These are phyloP conservation scores for Morpho achilles DNA, from an alignment of 2,888 invertebrate species.

Conservation along the genomic window DNA sequence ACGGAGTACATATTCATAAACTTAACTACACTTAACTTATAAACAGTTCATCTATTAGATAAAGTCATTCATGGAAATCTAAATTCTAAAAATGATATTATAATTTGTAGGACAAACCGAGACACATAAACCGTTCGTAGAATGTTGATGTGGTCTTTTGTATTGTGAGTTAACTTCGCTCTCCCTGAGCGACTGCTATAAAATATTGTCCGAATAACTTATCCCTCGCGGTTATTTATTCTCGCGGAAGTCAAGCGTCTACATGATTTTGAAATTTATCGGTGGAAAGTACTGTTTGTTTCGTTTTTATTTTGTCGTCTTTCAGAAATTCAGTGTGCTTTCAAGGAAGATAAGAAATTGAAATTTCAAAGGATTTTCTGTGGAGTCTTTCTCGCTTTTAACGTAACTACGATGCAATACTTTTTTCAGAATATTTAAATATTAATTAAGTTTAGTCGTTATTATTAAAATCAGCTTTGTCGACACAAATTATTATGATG, in stretches of 20 bases:
- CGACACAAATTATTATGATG: too few species aligned
- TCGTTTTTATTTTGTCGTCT: constrained; percentile 11
- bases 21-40: too few species aligned
- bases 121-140: constrained; percentile 34
- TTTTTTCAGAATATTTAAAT: too few species aligned
- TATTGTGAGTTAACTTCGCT: constrained; percentile 48
- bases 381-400: too few species aligned
- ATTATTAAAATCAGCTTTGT: too few species aligned
- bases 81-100: constrained; percentile 38
- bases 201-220: constrained; percentile 45
- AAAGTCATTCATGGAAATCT: too few species aligned
- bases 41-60: too few species aligned
- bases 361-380: neutral
- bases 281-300: constrained; percentile 17
- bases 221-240: constrained; percentile 36
- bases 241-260: constrained; percentile 22
- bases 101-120: constrained; percentile 44
- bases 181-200: constrained; percentile 42
- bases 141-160: constrained; percentile 50
- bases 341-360: constrained; percentile 2
- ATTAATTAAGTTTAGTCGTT: too few species aligned
- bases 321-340: constrained; percentile 5
- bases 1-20: too few species aligned
- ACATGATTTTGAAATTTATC: constrained; percentile 26
- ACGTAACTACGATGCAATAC: too few species aligned